Evolutionary conservation across 2,113 vertebrate genomes (phyloP).

Genomic region (Heterotilapia buettikoferi): DNA sequence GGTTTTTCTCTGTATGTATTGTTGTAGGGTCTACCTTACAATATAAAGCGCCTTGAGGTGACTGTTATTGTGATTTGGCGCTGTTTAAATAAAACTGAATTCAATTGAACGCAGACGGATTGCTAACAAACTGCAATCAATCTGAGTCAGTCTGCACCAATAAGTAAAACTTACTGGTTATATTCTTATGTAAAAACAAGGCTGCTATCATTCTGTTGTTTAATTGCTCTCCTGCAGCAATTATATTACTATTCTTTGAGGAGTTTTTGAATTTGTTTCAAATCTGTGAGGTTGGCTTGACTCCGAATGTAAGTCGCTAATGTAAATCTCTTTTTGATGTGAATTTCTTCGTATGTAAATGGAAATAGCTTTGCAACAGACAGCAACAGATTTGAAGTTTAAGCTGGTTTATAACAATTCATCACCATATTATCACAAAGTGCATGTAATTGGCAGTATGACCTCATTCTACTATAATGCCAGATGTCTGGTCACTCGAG

Average conservation of each 20-base stretch:
- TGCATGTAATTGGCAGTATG: not conserved
- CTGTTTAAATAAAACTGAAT: not conserved
- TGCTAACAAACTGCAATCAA: not conserved
- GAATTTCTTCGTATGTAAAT: not conserved
- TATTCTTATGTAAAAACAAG: not conserved
- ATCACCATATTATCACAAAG: not conserved
- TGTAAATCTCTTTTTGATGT: not conserved
- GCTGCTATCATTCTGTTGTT: not conserved
- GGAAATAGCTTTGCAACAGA: not conserved
- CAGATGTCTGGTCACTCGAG: not conserved
- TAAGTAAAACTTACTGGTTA: not conserved
- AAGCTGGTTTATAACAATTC: not conserved
- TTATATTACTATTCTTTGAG: fast-evolving
- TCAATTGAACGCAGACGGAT: not conserved
- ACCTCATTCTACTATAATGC: not conserved
- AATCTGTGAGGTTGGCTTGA: not conserved
- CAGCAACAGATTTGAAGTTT: not conserved
- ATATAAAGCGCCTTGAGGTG: not conserved
- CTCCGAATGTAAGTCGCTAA: not conserved
- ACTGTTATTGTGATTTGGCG: not conserved
- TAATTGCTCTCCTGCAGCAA: not conserved
- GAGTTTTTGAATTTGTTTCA: not conserved
- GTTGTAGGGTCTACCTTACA: not conserved
- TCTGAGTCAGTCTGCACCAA: not conserved
- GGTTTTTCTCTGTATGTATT: not conserved